Percentiles rank a stretch among this genome's conserved stretches.
These are phyloP conservation scores for Zosterops pallidus DNA, from an alignment of 2,113 vertebrate genomes.

Conservation along the genomic window DNA sequence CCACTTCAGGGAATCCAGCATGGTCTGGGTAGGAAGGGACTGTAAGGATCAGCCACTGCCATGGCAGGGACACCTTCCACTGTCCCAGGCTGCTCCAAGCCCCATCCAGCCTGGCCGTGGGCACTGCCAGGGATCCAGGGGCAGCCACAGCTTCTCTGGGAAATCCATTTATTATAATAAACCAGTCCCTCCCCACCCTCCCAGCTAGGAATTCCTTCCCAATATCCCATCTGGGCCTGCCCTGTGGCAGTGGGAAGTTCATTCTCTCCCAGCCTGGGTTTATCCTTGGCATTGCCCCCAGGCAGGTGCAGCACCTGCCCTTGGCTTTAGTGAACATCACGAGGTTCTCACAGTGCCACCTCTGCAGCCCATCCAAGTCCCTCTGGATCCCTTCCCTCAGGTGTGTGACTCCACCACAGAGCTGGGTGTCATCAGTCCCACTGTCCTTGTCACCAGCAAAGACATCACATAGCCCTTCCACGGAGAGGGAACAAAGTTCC, in stretches of 20 bases:
- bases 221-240: not conserved
- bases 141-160: not conserved
- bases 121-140: not conserved
- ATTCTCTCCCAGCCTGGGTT: not conserved
- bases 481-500: not conserved
- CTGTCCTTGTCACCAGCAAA: not conserved
- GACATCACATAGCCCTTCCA: not conserved
- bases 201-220: not conserved
- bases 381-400: not conserved
- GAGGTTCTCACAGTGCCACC: not conserved
- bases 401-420: not conserved
- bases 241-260: not conserved
- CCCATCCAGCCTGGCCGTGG: not conserved
- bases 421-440: not conserved
- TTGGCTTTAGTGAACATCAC: not conserved
- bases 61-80: no score
- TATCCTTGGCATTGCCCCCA: not conserved
- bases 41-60: no score
- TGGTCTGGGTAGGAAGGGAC: not conserved
- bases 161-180: no score
- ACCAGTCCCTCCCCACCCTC: not conserved
- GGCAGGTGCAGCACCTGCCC: not conserved
- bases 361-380: not conserved
- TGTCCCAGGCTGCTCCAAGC: no score
- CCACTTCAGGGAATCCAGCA: not conserved